phyloP scores from a whole-genome alignment of 2,888 invertebrate genomes.

The Serrognathus titanus region DNA sequence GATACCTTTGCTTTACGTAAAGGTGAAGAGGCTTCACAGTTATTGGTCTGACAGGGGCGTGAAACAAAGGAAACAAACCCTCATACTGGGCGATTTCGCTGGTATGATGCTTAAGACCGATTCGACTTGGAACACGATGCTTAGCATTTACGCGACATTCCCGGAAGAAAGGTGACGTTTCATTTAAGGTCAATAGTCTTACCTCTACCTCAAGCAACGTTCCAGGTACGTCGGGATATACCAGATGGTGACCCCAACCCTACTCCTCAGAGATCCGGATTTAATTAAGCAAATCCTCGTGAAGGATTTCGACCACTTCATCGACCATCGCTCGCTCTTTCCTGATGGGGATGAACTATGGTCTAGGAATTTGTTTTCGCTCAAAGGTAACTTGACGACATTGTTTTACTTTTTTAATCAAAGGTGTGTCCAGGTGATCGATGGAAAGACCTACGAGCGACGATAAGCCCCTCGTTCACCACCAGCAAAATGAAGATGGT shows the following conservation, averaged over 20 bases:
- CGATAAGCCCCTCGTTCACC: constrained; percentile 44
- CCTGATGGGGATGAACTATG: constrained; percentile 28
- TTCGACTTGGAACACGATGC: constrained; percentile 3
- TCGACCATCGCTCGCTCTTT: constrained; percentile 35
- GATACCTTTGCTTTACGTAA: not conserved
- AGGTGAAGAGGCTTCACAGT: constrained; percentile 10
- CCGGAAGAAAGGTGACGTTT: constrained; percentile 14
- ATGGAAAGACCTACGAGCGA: constrained; percentile 45
- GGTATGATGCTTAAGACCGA: constrained; percentile 9
- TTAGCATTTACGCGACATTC: constrained; percentile 12
- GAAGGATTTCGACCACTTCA: constrained; percentile 45
- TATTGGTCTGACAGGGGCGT: constrained; percentile 20
- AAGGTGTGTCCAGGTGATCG: constrained; percentile 11
- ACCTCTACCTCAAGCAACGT: not conserved
- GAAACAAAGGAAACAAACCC: constrained; percentile 14
- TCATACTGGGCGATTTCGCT: constrained; percentile 18
- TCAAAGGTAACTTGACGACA: not conserved
- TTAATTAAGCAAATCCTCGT: constrained; percentile 42
- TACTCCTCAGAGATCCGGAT: constrained; percentile 34
- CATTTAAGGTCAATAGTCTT: too few relatives aligned
- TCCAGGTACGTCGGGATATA: constrained; percentile 32
- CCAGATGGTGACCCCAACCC: constrained; percentile 24
- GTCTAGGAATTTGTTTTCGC: constrained; percentile 23
- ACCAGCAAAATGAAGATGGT: constrained; percentile 30
- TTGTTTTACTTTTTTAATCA: too few relatives aligned